Evolutionary conservation across 2,113 vertebrate species (phyloP).

Genomic region (Melospiza melodia): DNA sequence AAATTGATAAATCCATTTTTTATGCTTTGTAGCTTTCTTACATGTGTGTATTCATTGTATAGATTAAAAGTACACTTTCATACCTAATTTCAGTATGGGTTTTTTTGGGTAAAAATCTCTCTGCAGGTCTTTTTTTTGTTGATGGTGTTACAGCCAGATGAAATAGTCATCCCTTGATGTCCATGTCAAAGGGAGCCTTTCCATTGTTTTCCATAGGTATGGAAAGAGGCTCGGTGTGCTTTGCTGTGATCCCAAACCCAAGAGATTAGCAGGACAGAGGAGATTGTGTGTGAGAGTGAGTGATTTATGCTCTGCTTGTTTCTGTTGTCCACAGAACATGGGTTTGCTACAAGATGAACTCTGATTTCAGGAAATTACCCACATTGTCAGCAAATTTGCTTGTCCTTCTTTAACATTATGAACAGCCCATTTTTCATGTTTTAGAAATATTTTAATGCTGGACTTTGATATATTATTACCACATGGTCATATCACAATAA

Average conservation of each 20-base stretch:
- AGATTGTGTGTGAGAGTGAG: background rate
- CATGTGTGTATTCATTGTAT: background rate
- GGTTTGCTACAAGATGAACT: slow-evolving; percentile 38
- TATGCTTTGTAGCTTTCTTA: background rate
- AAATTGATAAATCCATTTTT: background rate
- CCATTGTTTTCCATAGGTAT: slow-evolving; percentile 5
- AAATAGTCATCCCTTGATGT: background rate
- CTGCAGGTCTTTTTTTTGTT: background rate
- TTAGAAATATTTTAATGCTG: slow-evolving; percentile 62
- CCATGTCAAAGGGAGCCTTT: background rate
- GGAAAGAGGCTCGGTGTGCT: background rate
- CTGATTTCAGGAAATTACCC: slow-evolving; percentile 62
- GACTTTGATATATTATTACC: slow-evolving; percentile 68
- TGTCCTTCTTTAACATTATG: slow-evolving; percentile 24
- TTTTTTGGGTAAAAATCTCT: background rate
- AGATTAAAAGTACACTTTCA: background rate
- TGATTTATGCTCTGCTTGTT: slow-evolving; percentile 66
- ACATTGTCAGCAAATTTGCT: slow-evolving; percentile 60
- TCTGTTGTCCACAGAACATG: slow-evolving; percentile 11
- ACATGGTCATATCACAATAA: slow-evolving; percentile 62
- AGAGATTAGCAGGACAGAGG: background rate
- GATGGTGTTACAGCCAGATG: background rate
- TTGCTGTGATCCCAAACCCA: background rate
- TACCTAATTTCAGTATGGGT: background rate
- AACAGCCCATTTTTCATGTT: slow-evolving; percentile 53